A percentile compares a stretch with the other conserved stretches of the same genome.
Evolutionary conservation across 1,140 invertebrate genomes (phyloP).

Genomic region (Bactericera cockerelli): DNA sequence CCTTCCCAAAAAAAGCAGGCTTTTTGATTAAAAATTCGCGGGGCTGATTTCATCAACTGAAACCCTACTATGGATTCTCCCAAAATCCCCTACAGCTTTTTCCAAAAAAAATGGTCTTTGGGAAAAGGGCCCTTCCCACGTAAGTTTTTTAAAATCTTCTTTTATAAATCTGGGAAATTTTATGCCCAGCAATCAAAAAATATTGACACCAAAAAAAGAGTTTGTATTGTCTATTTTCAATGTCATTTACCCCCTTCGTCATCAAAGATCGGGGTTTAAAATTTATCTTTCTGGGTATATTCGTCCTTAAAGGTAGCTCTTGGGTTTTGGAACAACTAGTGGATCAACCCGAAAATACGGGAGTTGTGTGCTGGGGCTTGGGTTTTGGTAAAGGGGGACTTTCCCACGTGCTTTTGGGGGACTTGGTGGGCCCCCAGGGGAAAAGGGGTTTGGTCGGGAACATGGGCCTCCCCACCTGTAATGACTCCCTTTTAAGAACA

Average conservation of each 20-base stretch:
- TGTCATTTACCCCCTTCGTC: too few species aligned
- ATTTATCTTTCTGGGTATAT: too few species aligned
- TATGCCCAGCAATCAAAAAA: too few species aligned
- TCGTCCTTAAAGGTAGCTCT: slow-evolving; percentile 67
- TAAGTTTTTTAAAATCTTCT: too few species aligned
- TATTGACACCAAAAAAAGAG: too few species aligned
- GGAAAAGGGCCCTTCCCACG: not conserved
- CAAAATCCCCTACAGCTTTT: not conserved
- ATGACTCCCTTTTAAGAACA: not conserved
- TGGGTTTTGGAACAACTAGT: slow-evolving; percentile 76
- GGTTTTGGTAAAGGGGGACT: slow-evolving; percentile 90
- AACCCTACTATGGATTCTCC: not conserved
- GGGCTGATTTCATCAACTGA: not conserved
- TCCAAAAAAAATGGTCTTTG: not conserved
- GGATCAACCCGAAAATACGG: slow-evolving; percentile 65
- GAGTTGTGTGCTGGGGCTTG: slow-evolving; percentile 72
- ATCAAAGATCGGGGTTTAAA: too few species aligned
- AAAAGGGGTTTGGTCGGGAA: slow-evolving; percentile 78
- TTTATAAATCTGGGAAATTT: too few species aligned
- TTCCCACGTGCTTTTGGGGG: slow-evolving; percentile 88
- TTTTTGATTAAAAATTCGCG: not conserved
- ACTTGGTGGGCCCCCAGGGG: slow-evolving; percentile 66
- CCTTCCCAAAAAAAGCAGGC: not conserved
- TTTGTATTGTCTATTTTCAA: too few species aligned
- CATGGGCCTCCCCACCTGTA: slow-evolving; percentile 35